Evolutionary conservation across 2,113 vertebrate genomes (phyloP).

Genomic region (Tyrannus savana): DNA sequence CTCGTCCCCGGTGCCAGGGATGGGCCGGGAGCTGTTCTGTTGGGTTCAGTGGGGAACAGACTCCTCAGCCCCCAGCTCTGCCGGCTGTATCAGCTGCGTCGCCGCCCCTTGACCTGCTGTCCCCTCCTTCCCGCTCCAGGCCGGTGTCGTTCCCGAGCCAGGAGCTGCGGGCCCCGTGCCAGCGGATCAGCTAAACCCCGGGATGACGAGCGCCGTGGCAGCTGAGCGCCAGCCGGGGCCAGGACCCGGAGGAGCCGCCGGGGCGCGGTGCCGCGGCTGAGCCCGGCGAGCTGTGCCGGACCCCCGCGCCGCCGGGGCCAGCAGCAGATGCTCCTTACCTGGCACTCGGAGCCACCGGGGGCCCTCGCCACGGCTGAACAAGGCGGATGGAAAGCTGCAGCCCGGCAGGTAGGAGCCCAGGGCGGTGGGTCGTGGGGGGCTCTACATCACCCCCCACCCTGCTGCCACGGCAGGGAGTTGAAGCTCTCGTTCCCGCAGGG

Average conservation of each 20-base stretch:
- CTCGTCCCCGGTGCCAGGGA: fast-evolving
- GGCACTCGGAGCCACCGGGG: not conserved
- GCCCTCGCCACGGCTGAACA: not conserved
- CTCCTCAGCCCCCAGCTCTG: not conserved
- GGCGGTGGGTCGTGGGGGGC: fast-evolving
- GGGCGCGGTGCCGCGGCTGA: not conserved
- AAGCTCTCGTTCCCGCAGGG: not conserved
- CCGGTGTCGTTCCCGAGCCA: not conserved
- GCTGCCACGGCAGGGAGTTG: fast-evolving
- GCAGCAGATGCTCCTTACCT: not conserved
- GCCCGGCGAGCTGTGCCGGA: not conserved
- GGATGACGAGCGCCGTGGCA: not conserved
- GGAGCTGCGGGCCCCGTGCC: not conserved
- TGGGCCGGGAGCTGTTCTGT: not conserved
- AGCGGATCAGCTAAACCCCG: not conserved
- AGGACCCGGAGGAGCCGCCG: not conserved
- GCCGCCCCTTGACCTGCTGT: not conserved
- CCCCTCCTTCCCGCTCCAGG: constrained; percentile 44
- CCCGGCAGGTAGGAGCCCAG: not conserved
- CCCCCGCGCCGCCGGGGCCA: not conserved
- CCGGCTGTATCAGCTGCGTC: fast-evolving
- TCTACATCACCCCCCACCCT: fast-evolving
- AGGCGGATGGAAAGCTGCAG: constrained; percentile 41
- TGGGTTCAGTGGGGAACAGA: not conserved
- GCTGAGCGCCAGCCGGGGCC: not conserved